These are phyloP conservation scores for Fragum whitleyi DNA, from an alignment of 2,888 invertebrate genomes.

Conservation along the genomic window DNA sequence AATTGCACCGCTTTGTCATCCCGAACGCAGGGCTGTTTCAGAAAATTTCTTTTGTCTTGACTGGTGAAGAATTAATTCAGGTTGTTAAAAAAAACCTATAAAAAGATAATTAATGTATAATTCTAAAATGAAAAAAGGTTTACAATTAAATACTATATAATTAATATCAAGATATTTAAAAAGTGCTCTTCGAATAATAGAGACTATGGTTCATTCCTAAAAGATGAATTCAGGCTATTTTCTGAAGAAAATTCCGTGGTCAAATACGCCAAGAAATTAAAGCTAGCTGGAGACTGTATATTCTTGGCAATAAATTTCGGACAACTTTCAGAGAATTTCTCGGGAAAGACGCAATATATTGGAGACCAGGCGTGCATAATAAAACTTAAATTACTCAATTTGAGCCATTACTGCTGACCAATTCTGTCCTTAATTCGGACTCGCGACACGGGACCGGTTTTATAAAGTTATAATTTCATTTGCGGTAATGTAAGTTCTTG, in stretches of 20 bases:
- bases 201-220: too few species aligned
- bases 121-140: too few species aligned
- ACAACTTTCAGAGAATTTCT: constrained; percentile 5
- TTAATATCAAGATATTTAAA: too few species aligned
- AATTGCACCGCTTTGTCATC: too few species aligned
- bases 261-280: not conserved
- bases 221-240: too few species aligned
- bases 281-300: not conserved
- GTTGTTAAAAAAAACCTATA: too few species aligned
- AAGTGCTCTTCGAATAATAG: too few species aligned
- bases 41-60: too few species aligned
- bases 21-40: too few species aligned
- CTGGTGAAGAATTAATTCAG: too few species aligned
- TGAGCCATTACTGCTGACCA: constrained; percentile 22
- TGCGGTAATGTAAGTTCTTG: constrained; percentile 60
- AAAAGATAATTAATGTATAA: too few species aligned
- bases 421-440: constrained; percentile 23
- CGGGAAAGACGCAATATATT: constrained; percentile 1
- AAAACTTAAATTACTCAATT: constrained; percentile 31
- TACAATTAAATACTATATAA: too few species aligned
- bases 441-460: constrained; percentile 43
- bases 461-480: constrained; percentile 67
- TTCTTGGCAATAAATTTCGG: not conserved
- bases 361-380: constrained; percentile 25
- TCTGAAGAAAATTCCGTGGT: not conserved